Conservation (phyloP, 2,888 invertebrate genomes). For the Eutolmus rufibarbis region DNA sequence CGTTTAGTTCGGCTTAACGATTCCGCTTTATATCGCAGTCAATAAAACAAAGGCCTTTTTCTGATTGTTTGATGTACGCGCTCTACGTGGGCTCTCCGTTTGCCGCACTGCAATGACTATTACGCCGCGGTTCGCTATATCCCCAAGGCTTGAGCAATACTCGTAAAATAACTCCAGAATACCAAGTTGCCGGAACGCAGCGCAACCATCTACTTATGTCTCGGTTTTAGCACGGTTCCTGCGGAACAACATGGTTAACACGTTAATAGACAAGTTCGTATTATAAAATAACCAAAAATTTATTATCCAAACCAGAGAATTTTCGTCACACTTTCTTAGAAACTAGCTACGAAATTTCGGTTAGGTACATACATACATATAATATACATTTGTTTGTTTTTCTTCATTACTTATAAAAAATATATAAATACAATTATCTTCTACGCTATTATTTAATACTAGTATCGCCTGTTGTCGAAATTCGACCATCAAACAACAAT, state of each 20-base stretch:
- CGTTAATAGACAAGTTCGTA: neutral
- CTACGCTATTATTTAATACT: too few species aligned
- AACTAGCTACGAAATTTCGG: neutral
- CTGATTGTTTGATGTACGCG: constrained; percentile 26
- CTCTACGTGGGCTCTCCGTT: neutral
- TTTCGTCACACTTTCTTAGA: neutral
- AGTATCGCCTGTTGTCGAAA: too few species aligned
- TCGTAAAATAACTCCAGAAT: neutral
- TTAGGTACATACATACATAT: too few species aligned
- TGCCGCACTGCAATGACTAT: neutral
- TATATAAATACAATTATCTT: too few species aligned
- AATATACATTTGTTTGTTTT: too few species aligned
- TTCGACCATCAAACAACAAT: too few species aligned
- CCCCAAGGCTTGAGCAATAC: neutral
- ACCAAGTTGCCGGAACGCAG: neutral
- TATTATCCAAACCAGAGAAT: neutral
- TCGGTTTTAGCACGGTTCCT: neutral
- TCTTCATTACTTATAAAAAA: too few species aligned
- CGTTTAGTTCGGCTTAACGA: constrained; percentile 33
- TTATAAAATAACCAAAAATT: neutral
- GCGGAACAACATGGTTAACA: neutral
- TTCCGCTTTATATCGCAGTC: constrained; percentile 13
- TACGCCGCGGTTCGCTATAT: neutral
- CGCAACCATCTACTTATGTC: neutral
- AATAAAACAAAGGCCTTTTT: constrained; percentile 28